Evolutionary conservation across 1,140 invertebrate species (phyloP).

Genomic region (Pseudobourletiella spinata): DNA sequence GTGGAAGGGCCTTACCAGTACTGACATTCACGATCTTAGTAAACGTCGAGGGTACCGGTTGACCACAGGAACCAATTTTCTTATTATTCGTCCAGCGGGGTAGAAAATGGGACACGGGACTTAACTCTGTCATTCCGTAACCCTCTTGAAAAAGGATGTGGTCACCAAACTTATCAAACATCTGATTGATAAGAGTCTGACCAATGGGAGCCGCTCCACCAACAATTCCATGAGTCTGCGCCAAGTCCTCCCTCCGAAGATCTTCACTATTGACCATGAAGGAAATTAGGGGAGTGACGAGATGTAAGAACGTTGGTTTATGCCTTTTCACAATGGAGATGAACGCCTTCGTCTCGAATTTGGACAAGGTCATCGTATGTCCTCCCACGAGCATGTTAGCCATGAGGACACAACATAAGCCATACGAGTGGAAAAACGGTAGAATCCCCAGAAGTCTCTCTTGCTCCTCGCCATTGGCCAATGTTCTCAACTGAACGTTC

Average conservation of each 20-base stretch:
- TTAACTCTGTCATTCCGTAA: constrained; percentile 30
- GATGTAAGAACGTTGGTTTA: constrained; percentile 40
- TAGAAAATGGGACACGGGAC: neutral
- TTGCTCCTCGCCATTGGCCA: constrained; percentile 14
- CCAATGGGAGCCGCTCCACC: constrained; percentile 44
- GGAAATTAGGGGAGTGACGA: constrained; percentile 51
- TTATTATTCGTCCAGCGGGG: neutral
- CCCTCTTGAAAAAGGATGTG: constrained; percentile 19
- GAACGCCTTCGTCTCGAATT: constrained; percentile 61
- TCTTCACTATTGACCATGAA: constrained; percentile 57
- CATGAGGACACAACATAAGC: constrained; percentile 41
- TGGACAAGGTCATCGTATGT: constrained; percentile 60
- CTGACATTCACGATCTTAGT: too few relatives aligned
- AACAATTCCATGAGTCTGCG: constrained; percentile 45
- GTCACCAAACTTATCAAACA: constrained; percentile 20
- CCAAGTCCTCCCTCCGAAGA: constrained; percentile 50
- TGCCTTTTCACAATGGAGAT: constrained; percentile 54
- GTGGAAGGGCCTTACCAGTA: too few relatives aligned
- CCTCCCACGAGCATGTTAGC: constrained; percentile 44
- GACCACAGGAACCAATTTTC: neutral
- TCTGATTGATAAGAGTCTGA: constrained; percentile 9
- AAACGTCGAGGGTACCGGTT: too few relatives aligned
- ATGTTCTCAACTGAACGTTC: neutral
- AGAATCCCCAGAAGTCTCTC: constrained; percentile 23
- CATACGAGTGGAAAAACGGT: constrained; percentile 25